Evolutionary conservation across 2,113 vertebrate genomes (phyloP), one percentile per base, ranked within the genome.

Genomic region (Vulpes lagopus): DNA sequence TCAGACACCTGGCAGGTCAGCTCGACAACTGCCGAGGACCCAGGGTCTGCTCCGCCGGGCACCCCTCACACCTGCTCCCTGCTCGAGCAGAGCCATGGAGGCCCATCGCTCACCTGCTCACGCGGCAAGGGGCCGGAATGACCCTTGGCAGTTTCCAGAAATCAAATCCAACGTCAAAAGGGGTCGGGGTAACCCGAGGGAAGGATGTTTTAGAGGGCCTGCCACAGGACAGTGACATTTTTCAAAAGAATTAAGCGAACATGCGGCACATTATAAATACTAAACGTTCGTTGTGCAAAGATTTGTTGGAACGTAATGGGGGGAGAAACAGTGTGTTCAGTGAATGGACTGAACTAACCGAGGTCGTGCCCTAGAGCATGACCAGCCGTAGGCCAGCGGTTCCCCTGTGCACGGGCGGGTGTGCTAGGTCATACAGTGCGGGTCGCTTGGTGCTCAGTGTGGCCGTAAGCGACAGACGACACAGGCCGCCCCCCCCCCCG

Each of bases 241-340:
- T 20, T 22, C 25, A 89, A 78, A 38, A 65, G 27, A 25, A 38
- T 17, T 20, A 57, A 83, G 59, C 25, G 30, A 43, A 43, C 32
- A 20, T 3, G 49, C 11, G 35, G 27, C 43, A 64, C 1, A 0
- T 32, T 14, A 0, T 2, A 30, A 80, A 15, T 19, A 35, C 8
- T 32, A 22, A 35, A 55, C n/a, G 19, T 7, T 55, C 5, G 6
- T 7, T 30, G 15, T 5, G 11, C 59, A 76, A 65, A 30, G 20
- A 59, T 20, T 11, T 38, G 23, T 27, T 81, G 74, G 32, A 74
- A 76, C 27, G 16, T 20, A 65, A 76, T 32, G 67, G 43, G 43
- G 43, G 43, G 27, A 15, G 35, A 76, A 83, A 55, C 83, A 25
- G 32, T 17, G 43, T 8, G 19, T n/a, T 64, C 25, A 25, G 0